Conservation (phyloP, 2,888 invertebrate genomes). For the Drosophila seclusa region DNA sequence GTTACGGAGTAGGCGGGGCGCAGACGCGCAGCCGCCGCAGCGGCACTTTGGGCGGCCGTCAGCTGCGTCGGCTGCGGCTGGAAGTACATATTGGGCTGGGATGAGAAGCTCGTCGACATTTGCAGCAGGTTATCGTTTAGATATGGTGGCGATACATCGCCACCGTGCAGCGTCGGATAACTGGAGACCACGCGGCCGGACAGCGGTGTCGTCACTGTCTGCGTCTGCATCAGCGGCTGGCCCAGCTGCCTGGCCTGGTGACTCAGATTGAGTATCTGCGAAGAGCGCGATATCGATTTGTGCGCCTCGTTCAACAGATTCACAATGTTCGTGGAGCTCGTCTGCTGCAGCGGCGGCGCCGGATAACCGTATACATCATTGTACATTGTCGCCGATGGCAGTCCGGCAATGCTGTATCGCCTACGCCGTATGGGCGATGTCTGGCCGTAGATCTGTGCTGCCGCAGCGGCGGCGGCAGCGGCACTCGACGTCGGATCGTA, state of each 20-base stretch:
- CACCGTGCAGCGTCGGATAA: slow-evolving; percentile 83
- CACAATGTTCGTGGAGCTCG: slow-evolving; percentile 84
- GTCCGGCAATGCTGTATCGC: slow-evolving; percentile 85
- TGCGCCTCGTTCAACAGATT: slow-evolving; percentile 85
- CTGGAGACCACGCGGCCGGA: slow-evolving; percentile 83
- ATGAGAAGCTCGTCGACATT: slow-evolving; percentile 85
- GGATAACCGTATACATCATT: slow-evolving; percentile 84
- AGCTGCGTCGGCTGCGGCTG: slow-evolving; percentile 79
- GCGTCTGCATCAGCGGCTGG: slow-evolving; percentile 37
- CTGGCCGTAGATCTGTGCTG: slow-evolving; percentile 67
- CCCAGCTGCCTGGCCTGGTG: slow-evolving; percentile 83
- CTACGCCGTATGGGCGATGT: slow-evolving; percentile 83
- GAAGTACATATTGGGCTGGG: slow-evolving; percentile 85
- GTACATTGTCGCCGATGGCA: slow-evolving; percentile 84
- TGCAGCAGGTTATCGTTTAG: slow-evolving; percentile 84
- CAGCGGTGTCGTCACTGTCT: slow-evolving; percentile 76
- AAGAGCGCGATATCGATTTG: slow-evolving; percentile 85
- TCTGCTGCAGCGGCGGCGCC: slow-evolving; percentile 77
- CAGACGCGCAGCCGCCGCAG: slow-evolving; percentile 77
- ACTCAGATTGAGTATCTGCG: slow-evolving; percentile 84
- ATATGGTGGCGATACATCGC: slow-evolving; percentile 83
- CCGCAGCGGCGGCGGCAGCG: slow-evolving; percentile 60
- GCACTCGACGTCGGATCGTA: slow-evolving; percentile 75
- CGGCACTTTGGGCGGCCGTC: slow-evolving; percentile 72
- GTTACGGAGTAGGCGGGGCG: slow-evolving; percentile 84